Evolutionary conservation across 2,888 invertebrate genomes (phyloP), one percentile per base, ranked within the genome.

Genomic region (Rhagonycha lutea): DNA sequence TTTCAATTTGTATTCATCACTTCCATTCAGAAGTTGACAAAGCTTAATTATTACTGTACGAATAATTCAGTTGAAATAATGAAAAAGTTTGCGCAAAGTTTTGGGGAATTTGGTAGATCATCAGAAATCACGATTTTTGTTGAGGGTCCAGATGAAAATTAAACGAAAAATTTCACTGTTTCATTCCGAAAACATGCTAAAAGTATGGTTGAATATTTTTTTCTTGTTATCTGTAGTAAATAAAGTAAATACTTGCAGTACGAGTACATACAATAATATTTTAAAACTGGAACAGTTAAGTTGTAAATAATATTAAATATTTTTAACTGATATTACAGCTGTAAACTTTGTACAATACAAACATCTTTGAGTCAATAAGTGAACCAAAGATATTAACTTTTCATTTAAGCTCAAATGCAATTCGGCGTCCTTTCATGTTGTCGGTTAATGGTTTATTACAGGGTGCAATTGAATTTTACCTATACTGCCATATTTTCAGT

Each of bases 391-490:
- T 65, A 24, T 65, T 65, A 65, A n/a, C 63, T n/a, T 26, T 24
- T 65, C 14, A n/a, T 65, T 23, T 65, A 65, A 4, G 63, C 24
- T 9, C 29, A n/a, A 70, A 70, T 26, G 23, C 29, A 26, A 32
- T 60, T 26, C 70, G 74, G 74, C 68, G 14, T 61, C 63, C 72
- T 75, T 47, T 75, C 72, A 75, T 75, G 67, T 47, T 70, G 69
- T 72, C 69, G 72, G 75, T 69, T 72, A 61, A 61, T 61, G 14
- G 18, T 68, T 72, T 75, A 75, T 75, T 75, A 23, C 70, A 74
- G 70, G 75, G 26, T 62, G 32, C 74, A 61, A 74, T 70, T 74
- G 70, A 65, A 28, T 63, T 69, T 69, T 69, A 65, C 24, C 26
- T 24, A 65, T 65, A 65, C 24, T 65, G n/a, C 24, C 8, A 65